These are phyloP conservation scores for Pavo muticus DNA, from an alignment of 2,113 vertebrate species.

Conservation along the genomic window DNA sequence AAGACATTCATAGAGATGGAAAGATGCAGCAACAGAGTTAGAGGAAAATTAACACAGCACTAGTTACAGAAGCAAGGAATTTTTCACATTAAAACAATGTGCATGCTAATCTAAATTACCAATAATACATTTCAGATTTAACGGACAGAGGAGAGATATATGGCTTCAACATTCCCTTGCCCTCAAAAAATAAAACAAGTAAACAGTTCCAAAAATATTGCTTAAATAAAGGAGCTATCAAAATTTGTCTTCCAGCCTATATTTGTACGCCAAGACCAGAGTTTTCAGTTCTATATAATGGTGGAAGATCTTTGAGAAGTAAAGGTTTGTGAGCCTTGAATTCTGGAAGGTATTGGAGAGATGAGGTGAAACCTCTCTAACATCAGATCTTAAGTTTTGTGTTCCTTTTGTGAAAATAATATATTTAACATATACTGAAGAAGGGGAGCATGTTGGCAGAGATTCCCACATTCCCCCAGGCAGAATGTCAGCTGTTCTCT, in stretches of 20 bases:
- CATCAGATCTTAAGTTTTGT: neutral
- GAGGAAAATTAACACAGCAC: neutral
- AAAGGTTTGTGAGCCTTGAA: neutral
- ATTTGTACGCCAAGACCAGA: neutral
- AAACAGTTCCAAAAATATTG: neutral
- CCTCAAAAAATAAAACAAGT: neutral
- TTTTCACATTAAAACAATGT: neutral
- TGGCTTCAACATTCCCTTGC: neutral
- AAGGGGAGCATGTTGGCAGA: neutral
- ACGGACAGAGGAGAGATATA: neutral
- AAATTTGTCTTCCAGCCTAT: neutral
- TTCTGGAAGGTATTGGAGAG: neutral
- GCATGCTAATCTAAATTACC: neutral
- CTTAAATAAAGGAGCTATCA: neutral
- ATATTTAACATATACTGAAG: neutral
- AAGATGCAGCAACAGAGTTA: conserved; percentile 6
- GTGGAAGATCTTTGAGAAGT: neutral
- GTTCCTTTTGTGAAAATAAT: neutral
- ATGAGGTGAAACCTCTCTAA: neutral
- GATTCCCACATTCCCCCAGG: neutral
- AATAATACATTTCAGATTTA: neutral
- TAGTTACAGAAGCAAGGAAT: neutral
- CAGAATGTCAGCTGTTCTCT: neutral
- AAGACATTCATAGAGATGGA: conserved; percentile 1
- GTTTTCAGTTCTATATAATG: neutral